Conservation (phyloP, 1,140 invertebrate species). For the Delia radicum region DNA sequence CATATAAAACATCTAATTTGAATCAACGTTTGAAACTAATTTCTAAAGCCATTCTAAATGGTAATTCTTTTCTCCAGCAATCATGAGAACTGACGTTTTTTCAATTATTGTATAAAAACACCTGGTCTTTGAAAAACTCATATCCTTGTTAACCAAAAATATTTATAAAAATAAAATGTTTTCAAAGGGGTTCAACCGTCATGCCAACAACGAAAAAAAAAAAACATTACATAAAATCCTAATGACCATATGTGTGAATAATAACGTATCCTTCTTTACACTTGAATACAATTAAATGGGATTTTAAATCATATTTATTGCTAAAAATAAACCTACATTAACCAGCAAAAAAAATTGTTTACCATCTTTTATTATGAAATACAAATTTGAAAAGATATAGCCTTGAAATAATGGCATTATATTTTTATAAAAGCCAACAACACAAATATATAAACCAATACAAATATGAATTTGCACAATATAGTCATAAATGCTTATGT, state of each 20-base stretch:
- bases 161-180: too few species aligned
- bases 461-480: neutral
- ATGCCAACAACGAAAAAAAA: too few species aligned
- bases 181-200: too few species aligned
- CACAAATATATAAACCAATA: neutral
- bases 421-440: neutral
- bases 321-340: neutral
- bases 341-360: neutral
- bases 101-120: too few species aligned
- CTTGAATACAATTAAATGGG: conserved; percentile 1
- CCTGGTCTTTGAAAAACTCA: too few species aligned
- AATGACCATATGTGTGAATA: neutral
- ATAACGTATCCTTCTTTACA: neutral
- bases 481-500: neutral
- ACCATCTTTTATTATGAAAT: neutral
- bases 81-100: too few species aligned
- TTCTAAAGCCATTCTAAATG: too few species aligned
- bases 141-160: too few species aligned
- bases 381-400: neutral
- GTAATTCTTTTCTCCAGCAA: too few species aligned
- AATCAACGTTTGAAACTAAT: too few species aligned
- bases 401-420: neutral
- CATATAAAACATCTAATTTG: too few species aligned
- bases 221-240: neutral
- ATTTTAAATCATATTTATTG: neutral